Evolutionary conservation across 2,113 vertebrate genomes (phyloP).

Genomic region (Onychostoma macrolepis): DNA sequence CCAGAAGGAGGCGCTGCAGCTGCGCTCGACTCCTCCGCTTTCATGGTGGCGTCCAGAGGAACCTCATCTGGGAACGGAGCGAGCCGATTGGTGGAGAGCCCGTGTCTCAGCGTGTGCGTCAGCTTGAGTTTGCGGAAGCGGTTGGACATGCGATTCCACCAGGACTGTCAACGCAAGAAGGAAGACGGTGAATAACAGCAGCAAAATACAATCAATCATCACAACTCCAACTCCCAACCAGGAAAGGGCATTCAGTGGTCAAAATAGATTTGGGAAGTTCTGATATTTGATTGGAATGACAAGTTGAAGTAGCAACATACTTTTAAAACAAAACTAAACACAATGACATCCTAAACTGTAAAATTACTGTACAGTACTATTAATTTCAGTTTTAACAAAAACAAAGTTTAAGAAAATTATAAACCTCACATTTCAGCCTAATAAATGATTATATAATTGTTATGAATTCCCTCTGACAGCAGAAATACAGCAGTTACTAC

Average conservation of each 20-base stretch:
- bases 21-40: slow-evolving; percentile 60
- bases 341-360: neutral
- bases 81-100: slow-evolving; percentile 86
- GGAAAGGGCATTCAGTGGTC: too few relatives aligned
- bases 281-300: too few relatives aligned
- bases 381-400: too few relatives aligned
- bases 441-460: neutral
- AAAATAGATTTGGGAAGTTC: too few relatives aligned
- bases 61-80: slow-evolving; percentile 85
- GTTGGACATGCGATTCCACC: slow-evolving; percentile 99
- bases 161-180: slow-evolving; percentile 78
- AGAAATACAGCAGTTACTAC: too few relatives aligned
- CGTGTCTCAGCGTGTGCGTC: slow-evolving; percentile 90
- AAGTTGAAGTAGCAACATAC: too few relatives aligned
- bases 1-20: neutral
- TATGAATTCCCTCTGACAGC: too few relatives aligned
- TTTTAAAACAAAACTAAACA: neutral
- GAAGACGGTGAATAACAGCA: neutral
- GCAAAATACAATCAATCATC: too few relatives aligned
- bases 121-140: slow-evolving; percentile 93
- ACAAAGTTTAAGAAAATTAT: neutral
- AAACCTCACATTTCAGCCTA: neutral
- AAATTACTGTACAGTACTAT: neutral
- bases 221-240: neutral
- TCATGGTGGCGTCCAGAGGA: slow-evolving; percentile 86